Base-by-base conservation (phyloP, 1,140 invertebrate species). In the Cydia strobilella region DNA sequence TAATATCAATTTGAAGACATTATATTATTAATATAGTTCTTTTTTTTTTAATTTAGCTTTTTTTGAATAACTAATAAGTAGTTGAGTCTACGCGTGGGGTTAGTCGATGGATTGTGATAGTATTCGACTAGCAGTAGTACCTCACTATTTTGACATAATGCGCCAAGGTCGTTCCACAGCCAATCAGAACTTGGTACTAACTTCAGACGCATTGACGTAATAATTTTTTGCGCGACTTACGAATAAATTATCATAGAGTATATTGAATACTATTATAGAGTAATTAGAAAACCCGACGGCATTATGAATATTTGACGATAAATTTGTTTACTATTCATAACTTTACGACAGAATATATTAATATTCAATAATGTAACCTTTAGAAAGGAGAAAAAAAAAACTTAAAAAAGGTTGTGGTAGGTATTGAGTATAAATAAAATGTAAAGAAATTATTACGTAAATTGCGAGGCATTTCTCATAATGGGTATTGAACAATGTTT, bases 111-210 rank as follows among this genome's bases (percentile, higher is more conserved):
- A 69, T 35, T 69, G n/a, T 35, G 13, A 18, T 18, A 18, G 15
- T 42, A 42, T 3, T 73, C 18, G 72, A 73, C 51, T 27, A 73
- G 6, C 3, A 27, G n/a, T n/a, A 27, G n/a, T 20, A 75, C 84
- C 82, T 83, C 82, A 77, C 82, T 86, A 86, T 10, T 48, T 62
- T 71, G 74, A 84, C 84, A 89, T 84, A 85, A 86, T 84, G 83
- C 82, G 83, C 80, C 87, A 90, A 88, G 82, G 88, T 87, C 81
- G 82, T 86, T 66, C 48, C 20, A 51, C 66, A 73, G 73, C 87
- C 87, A 90, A 87, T 86, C 84, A 84, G 62, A 42, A 48, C 71
- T 51, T 59, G 75, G 65, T 62, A 31, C 84, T 78, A 86, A 81
- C 72, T 84, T 85, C 79, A 74, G 35, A 62, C 20, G 39, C 72